Evolutionary conservation across 2,797 vertebrate genomes (phyloP), one percentile per base, ranked within the genome.

Genomic region (Lepidocolaptes lacrymiger): DNA sequence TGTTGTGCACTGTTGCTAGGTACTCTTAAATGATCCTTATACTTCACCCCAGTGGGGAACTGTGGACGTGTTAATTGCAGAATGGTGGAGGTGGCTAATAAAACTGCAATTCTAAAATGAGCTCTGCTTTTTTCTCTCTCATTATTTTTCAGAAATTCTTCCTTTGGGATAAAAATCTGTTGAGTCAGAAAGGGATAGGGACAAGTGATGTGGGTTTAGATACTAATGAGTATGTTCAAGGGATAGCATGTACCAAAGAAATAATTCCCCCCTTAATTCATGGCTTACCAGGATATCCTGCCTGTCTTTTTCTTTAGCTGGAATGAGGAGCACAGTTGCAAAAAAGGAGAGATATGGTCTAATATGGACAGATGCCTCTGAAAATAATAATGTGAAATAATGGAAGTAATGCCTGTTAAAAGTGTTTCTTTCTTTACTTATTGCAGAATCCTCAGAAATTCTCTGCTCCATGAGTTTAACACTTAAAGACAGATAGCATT

Each of bases 91-190:
- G 51, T 85, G 55, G 69, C 36, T 78, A 94, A 94, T 88, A 89
- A 86, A 92, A 84, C 73, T 14, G 4, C 56, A 51, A 71, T 43
- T 92, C 69, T 84, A 63, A 78, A 92, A 88, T 10, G 34, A 91
- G 41, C 41, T 36, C 22, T 90, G 34, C 56, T 89, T 96, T 86
- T 37, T 5, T 12, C 58, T 58, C 43, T 64, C 67, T 84, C 92
- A 79, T 88, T 95, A 36, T 63, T 90, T 94, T 80, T 73, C 39
- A 61, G 64, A 63, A 79, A 91, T 84, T 89, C 51, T 88, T 93
- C 91, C 83, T 90, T 69, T 88, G 92, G 87, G 87, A 88, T 89
- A 78, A 93, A 85, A 92, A 80, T 56, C 11, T 75, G 46, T 78
- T 73, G 91, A 86, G 32, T 93, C 58, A 89, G 85, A 85, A 89